Evolutionary conservation across 2,113 vertebrate genomes (phyloP), one percentile per base, ranked within the genome.

Genomic region (Helogale parvula): DNA sequence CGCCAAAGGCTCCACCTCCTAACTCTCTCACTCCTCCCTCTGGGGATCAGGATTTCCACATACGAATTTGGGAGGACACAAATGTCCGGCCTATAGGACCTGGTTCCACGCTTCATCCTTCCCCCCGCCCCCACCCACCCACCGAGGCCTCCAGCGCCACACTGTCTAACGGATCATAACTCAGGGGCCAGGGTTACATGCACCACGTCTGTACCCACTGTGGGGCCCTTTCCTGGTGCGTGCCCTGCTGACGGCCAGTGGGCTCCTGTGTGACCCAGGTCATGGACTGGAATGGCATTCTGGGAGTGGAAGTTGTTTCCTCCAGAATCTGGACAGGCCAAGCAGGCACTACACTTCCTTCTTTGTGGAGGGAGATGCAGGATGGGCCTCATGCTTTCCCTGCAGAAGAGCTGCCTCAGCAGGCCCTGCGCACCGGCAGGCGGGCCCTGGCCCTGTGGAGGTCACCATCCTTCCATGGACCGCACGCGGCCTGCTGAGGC

Each of bases 341-440:
- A 4, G 41, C 41, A 38, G 69, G n/a, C 69, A 5, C 19, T 35
- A 4, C 10, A 10, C n/a, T 71, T 71, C 69, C 69, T 38, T 71
- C 69, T 21, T 38, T 19, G n/a, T 38, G 69, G n/a, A 21, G n/a
- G 19, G 69, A 38, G 69, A 38, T 1, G 69, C 7, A 21, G 19
- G 69, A 21, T 2, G 3, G 17, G 19, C 9, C 2, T 0, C 8
- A 8, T 21, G 8, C 4, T 23, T 5, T 35, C 69, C 21, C n/a
- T 38, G 19, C 9, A 9, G 68, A 10, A 17, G 68, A 19, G 33
- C 17, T 1, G 4, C 31, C 33, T n/a, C 33, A 4, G 16, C 68
- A 17, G 33, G 69, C n/a, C 19, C n/a, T 23, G 69, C 2, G 1
- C 69, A 11, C 69, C 10, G 69, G 69, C 17, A 41, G 41, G 41